phyloP scores from a whole-genome alignment of 2,888 invertebrate genomes.

The Timandra comae region DNA sequence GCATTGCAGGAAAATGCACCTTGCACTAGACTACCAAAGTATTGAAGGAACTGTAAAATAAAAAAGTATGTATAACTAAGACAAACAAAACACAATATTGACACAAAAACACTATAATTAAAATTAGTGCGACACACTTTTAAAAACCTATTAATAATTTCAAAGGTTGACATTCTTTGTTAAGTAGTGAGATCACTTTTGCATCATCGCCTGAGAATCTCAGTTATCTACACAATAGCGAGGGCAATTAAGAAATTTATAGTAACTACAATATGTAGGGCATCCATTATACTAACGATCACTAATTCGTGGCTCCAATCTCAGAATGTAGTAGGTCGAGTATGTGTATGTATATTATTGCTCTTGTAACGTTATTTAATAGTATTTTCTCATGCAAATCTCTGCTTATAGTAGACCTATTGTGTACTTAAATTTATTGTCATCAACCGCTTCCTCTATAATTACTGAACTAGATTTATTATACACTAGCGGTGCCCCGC shows the following conservation, averaged over 20 bases:
- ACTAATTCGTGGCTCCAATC: conserved; percentile 46
- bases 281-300: conserved; percentile 62
- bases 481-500: too few relatives aligned
- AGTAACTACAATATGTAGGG: conserved; percentile 60
- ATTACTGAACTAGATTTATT: too few relatives aligned
- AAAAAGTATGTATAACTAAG: too few relatives aligned
- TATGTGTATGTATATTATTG: conserved; percentile 1
- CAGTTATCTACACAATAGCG: conserved; percentile 36
- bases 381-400: neutral
- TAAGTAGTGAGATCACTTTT: conserved; percentile 58
- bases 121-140: conserved; percentile 2
- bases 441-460: too few relatives aligned
- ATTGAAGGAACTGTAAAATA: too few relatives aligned
- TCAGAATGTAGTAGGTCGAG: conserved; percentile 15
- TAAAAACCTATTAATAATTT: conserved; percentile 11
- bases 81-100: neutral
- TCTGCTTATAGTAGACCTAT: too few relatives aligned
- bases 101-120: too few relatives aligned
- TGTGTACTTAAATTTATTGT: too few relatives aligned
- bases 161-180: conserved; percentile 39
- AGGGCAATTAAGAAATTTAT: conserved; percentile 70
- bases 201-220: conserved; percentile 66
- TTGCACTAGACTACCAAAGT: too few relatives aligned
- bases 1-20: too few relatives aligned
- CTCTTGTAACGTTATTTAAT: neutral